Conservation (phyloP, 2,113 vertebrate genomes). For the Takifugu bimaculatus region DNA sequence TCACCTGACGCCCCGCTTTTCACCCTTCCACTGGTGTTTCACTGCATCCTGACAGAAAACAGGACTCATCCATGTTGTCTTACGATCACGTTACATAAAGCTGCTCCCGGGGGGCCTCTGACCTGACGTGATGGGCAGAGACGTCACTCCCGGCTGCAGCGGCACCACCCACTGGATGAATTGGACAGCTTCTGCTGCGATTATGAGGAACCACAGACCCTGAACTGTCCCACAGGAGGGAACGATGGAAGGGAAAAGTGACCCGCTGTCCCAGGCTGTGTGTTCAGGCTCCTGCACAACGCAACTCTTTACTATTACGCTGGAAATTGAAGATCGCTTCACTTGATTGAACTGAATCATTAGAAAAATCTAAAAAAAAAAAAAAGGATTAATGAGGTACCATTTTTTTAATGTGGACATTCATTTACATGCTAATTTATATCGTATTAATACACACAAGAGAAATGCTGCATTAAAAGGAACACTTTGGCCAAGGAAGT, state of each 20-base stretch:
- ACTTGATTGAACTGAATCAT: too few species aligned
- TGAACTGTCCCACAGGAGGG: too few species aligned
- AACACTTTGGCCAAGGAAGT: not conserved
- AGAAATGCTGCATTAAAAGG: not conserved
- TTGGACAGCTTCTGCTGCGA: not conserved
- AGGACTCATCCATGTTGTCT: conserved; percentile 16
- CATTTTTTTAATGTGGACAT: not conserved
- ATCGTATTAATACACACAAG: too few species aligned
- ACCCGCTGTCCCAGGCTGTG: too few species aligned
- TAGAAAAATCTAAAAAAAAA: too few species aligned
- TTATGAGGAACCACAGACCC: not conserved
- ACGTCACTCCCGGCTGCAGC: conserved; percentile 23
- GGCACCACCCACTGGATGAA: conserved; percentile 8
- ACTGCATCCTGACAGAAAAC: conserved; percentile 19
- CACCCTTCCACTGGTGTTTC: conserved; percentile 11
- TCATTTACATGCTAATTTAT: conserved; percentile 25
- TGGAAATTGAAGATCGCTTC: too few species aligned
- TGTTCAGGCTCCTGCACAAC: too few species aligned
- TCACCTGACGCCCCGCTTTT: too few species aligned
- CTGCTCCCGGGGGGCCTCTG: conserved; percentile 18
- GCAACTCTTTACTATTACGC: too few species aligned
- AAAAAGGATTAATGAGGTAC: too few species aligned
- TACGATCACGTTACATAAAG: conserved; percentile 18
- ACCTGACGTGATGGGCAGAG: conserved; percentile 24
- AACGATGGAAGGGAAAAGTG: too few species aligned